These are phyloP conservation scores for Indicator maculatus DNA, from an alignment of 2,113 vertebrate species.

Conservation along the genomic window DNA sequence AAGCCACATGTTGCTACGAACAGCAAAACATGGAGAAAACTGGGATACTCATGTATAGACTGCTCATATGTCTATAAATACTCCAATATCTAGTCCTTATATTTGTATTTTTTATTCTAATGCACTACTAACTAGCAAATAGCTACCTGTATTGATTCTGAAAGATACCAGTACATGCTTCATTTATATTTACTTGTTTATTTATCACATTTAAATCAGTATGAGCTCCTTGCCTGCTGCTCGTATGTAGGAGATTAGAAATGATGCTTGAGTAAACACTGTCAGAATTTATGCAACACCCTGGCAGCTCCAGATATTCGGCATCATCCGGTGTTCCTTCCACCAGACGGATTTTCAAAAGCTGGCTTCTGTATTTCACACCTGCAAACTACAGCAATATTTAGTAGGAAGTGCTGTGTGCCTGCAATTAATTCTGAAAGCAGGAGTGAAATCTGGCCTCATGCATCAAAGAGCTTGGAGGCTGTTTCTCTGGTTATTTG, in stretches of 20 bases:
- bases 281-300: not conserved
- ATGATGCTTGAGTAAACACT: not conserved
- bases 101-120: not conserved
- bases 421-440: slow-evolving; percentile 14
- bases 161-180: not conserved
- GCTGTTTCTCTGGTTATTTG: slow-evolving; percentile 41
- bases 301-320: not conserved
- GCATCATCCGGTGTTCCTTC: not conserved
- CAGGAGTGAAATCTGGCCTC: slow-evolving; percentile 36
- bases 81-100: not conserved
- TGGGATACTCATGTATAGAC: not conserved
- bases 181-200: not conserved
- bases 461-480: not conserved
- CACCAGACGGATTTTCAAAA: not conserved
- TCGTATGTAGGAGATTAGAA: not conserved
- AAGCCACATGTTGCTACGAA: not conserved
- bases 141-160: not conserved
- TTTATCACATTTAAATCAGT: not conserved
- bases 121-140: not conserved
- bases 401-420: slow-evolving; percentile 27
- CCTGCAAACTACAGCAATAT: slow-evolving; percentile 57
- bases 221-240: not conserved
- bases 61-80: not conserved
- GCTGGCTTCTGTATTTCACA: slow-evolving; percentile 57
- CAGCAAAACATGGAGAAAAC: not conserved